Evolutionary conservation across 1,140 invertebrate species (phyloP).

Genomic region (Gryon sp.): DNA sequence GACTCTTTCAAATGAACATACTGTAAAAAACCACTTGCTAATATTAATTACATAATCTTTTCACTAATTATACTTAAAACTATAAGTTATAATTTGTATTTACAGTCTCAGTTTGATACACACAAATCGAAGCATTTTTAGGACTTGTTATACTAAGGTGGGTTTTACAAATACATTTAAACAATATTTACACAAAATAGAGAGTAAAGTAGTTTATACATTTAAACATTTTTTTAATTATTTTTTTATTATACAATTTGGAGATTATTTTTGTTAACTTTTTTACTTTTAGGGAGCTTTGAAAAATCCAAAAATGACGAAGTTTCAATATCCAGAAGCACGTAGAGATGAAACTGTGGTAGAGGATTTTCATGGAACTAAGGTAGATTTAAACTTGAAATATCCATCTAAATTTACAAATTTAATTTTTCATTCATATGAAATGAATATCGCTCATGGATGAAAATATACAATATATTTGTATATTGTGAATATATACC

Average conservation of each 20-base stretch:
- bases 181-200: too few relatives aligned
- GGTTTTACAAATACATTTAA: too few relatives aligned
- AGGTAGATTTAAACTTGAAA: conserved; percentile 82
- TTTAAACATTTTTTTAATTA: too few relatives aligned
- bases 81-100: background rate
- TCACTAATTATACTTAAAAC: background rate
- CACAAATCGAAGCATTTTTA: background rate
- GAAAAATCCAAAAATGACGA: conserved; percentile 58
- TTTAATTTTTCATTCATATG: conserved; percentile 2
- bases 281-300: too few relatives aligned
- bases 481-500: too few relatives aligned
- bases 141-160: background rate
- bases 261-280: too few relatives aligned
- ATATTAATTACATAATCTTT: background rate
- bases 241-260: too few relatives aligned
- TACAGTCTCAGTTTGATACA: conserved; percentile 1
- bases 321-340: conserved; percentile 86
- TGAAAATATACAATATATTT: too few relatives aligned
- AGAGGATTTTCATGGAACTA: conserved; percentile 90
- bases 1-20: background rate
- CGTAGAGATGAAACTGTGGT: conserved; percentile 87
- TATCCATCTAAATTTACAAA: too few relatives aligned
- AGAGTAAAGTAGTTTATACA: too few relatives aligned
- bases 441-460: too few relatives aligned
- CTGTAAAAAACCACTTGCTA: background rate